Evolutionary conservation across 2,888 invertebrate species (phyloP).

Genomic region (Stenodera caucasica): DNA sequence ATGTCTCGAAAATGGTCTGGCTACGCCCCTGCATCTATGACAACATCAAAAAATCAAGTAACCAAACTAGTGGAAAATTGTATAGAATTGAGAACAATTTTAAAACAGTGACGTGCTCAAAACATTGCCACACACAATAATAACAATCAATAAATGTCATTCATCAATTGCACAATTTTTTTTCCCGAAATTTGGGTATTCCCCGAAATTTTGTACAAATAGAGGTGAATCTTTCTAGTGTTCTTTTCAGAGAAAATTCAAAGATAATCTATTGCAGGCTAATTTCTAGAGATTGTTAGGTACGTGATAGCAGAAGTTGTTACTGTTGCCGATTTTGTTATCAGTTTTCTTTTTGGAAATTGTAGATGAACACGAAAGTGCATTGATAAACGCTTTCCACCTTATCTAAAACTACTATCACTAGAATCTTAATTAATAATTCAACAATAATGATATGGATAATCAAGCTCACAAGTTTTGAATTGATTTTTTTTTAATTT

Average conservation of each 20-base stretch:
- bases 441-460: constrained; percentile 47
- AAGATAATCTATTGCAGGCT: constrained; percentile 15
- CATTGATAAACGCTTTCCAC: constrained; percentile 44
- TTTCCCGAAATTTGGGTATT: constrained; percentile 17
- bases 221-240: constrained; percentile 17
- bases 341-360: constrained; percentile 9
- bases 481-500: constrained; percentile 9
- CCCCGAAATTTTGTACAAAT: constrained; percentile 23
- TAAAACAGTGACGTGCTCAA: constrained; percentile 35
- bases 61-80: neutral
- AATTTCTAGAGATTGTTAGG: constrained; percentile 42
- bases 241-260: neutral
- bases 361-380: constrained; percentile 40
- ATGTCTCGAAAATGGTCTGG: constrained; percentile 58
- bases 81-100: neutral
- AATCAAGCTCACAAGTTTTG: constrained; percentile 48
- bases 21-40: constrained; percentile 36
- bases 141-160: constrained; percentile 45
- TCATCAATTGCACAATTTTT: constrained; percentile 43
- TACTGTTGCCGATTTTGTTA: constrained; percentile 11
- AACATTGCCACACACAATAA: constrained; percentile 52
- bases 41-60: neutral
- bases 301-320: constrained; percentile 46
- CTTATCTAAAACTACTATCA: constrained; percentile 18
- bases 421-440: constrained; percentile 27